Evolutionary conservation across 1,140 invertebrate genomes (phyloP).

Genomic region (Brachionus angularis): DNA sequence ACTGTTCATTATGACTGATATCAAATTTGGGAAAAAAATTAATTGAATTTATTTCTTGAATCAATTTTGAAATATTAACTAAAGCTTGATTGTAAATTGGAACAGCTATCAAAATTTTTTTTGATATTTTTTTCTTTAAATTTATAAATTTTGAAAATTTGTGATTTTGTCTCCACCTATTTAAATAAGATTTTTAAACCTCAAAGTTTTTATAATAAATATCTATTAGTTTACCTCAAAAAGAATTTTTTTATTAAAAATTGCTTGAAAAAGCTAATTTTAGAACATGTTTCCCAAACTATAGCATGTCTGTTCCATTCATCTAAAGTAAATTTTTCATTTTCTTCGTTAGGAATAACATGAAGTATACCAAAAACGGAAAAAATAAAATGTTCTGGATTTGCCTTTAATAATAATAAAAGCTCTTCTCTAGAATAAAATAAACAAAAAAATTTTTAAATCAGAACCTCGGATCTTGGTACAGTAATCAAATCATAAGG

Average conservation of each 20-base stretch:
- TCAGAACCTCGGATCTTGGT: no score
- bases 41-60: constrained; percentile 9
- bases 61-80: constrained; percentile 8
- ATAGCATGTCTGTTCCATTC: constrained; percentile 40
- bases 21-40: constrained; percentile 2
- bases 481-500: constrained; percentile 41
- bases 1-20: neutral
- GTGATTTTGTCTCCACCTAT: neutral
- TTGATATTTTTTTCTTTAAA: constrained; percentile 14
- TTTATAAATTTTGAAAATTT: constrained; percentile 36
- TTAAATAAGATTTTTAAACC: neutral
- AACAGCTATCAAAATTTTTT: neutral
- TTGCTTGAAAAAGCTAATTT: constrained; percentile 40
- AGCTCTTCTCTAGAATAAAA: neutral
- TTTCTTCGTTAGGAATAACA: constrained; percentile 28
- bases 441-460: no score
- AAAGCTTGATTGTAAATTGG: constrained; percentile 14
- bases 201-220: neutral
- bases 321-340: constrained; percentile 24
- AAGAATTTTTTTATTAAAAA: constrained; percentile 34
- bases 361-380: constrained; percentile 37
- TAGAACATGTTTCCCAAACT: constrained; percentile 39
- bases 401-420: no score
- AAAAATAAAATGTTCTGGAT: constrained; percentile 35
- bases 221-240: neutral